Base-by-base conservation (phyloP, 1,140 invertebrate species). In the Drosophila sp. region DNA sequence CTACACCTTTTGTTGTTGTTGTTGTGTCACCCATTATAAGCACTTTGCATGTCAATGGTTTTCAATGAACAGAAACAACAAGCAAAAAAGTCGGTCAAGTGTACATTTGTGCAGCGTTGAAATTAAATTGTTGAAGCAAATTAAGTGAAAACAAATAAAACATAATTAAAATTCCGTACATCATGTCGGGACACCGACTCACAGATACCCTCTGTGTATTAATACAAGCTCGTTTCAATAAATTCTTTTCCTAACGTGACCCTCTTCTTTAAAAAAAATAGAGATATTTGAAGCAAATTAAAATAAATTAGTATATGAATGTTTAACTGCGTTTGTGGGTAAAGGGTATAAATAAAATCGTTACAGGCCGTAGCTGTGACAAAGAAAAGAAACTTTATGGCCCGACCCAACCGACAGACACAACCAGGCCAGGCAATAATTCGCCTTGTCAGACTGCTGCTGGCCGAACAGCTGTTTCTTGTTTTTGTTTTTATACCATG, bases 141-240 rank as follows among this genome's bases (percentile, higher is more conserved):
- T 87, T 73, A 79, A 87, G 79, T 86, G 72, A 87, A 89, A 83
- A 86, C 78, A 81, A 85, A 87, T 76, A 61, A 89, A 87, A 61
- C 67, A 83, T 79, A 79, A 86, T 87, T 82, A 79, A 73, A 81
- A 85, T 71, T 61, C 56, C 66, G 54, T 27, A 30, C 17, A 64
- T 38, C 32, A 65, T 44, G 7, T 50, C 2, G 23, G 2, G 25
- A 4, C 7, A 50, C 23, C 23, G 44, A 50, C 23, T 10, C 2
- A 3, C 1, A 27, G 4, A 50, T 50, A 27, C 44, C 23, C 25
- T 30, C 4, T 30, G 17, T 38, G 33, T 5, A 7, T 7, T 35
- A 35, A 35, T 17, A 17, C 17, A 17, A 17, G 17, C 17, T 17
- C 17, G 17, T 17, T 17, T 17, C 17, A 17, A 17, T 17, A 17